Evolutionary conservation across 1,140 invertebrate genomes (phyloP).

Genomic region (Atta texana): DNA sequence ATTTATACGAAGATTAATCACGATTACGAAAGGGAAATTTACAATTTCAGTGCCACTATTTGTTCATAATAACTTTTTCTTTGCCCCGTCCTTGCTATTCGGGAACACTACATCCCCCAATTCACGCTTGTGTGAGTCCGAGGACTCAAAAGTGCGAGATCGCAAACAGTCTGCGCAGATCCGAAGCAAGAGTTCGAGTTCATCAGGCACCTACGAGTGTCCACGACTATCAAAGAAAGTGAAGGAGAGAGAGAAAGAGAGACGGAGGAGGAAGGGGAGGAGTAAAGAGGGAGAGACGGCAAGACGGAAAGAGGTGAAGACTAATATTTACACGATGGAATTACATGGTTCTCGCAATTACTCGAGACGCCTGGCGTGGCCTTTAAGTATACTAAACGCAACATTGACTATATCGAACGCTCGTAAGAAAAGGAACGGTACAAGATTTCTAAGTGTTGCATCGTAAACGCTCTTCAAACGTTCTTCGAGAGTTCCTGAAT

Average conservation of each 20-base stretch:
- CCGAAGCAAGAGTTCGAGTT: slow-evolving; percentile 21
- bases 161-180: slow-evolving; percentile 32
- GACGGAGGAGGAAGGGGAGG: background rate
- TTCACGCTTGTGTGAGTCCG: slow-evolving; percentile 15
- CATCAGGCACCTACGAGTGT: slow-evolving; percentile 19
- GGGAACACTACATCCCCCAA: background rate
- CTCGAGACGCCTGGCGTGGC: background rate
- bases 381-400: background rate
- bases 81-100: background rate
- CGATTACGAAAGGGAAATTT: background rate
- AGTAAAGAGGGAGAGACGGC: background rate
- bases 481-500: background rate
- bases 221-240: background rate
- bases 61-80: background rate
- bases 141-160: slow-evolving; percentile 5
- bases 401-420: slow-evolving; percentile 26
- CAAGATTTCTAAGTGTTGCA: background rate
- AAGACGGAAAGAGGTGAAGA: slow-evolving; percentile 23
- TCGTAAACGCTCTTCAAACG: background rate
- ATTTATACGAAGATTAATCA: background rate
- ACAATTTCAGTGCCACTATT: background rate
- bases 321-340: slow-evolving; percentile 66
- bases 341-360: slow-evolving; percentile 63
- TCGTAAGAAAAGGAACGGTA: background rate
- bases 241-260: background rate